Conservation (phyloP, 2,888 invertebrate species). For the Steinernema carpocapsae region DNA sequence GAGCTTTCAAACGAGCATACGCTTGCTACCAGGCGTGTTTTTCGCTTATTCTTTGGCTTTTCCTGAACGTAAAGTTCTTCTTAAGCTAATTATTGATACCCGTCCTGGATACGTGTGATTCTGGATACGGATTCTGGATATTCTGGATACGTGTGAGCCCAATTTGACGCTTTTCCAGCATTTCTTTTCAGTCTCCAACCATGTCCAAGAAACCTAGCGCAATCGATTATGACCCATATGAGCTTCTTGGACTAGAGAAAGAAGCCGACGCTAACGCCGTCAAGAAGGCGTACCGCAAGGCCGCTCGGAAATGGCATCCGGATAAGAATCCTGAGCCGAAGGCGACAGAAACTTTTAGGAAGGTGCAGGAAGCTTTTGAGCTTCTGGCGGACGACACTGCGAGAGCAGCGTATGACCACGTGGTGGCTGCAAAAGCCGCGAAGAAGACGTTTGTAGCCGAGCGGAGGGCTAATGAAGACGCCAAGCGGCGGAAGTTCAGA, state of each 20-base stretch:
- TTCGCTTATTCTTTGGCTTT: no score
- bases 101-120: no score
- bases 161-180: no score
- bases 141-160: no score
- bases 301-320: conserved; percentile 60
- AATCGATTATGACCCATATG: conserved; percentile 74
- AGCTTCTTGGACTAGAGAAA: conserved; percentile 81
- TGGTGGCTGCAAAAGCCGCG: conserved; percentile 22
- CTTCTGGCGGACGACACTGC: background rate
- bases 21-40: no score
- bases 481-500: conserved; percentile 24
- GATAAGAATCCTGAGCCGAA: conserved; percentile 56
- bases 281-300: conserved; percentile 80
- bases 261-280: conserved; percentile 83
- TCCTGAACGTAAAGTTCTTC: no score
- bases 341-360: conserved; percentile 3
- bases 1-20: no score
- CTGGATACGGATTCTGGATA: no score
- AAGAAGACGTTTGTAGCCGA: background rate
- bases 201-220: conserved; percentile 5
- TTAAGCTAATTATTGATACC: no score
- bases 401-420: conserved; percentile 16
- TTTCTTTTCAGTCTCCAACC: background rate
- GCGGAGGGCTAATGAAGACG: conserved; percentile 2
- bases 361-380: background rate